Conservation (phyloP, 2,113 vertebrate species). For the Redunca redunca region DNA sequence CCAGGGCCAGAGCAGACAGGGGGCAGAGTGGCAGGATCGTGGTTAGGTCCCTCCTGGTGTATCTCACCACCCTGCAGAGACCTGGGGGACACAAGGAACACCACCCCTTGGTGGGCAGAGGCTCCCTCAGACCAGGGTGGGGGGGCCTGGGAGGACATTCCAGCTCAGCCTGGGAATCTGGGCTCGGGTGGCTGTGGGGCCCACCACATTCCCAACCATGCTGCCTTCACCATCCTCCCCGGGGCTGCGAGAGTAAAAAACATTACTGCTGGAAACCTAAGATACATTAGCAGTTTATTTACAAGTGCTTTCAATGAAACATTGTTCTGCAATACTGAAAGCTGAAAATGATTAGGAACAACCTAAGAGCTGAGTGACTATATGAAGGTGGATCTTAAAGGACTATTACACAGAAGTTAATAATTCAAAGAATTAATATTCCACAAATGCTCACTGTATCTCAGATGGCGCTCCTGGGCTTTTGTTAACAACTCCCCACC, state of each 20-base stretch:
- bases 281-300: background rate
- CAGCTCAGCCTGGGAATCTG: too few relatives aligned
- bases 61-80: background rate
- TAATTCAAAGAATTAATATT: background rate
- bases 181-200: background rate
- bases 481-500: background rate
- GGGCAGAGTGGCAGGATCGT: background rate
- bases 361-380: accelerated
- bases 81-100: background rate
- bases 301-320: background rate
- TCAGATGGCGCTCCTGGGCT: background rate
- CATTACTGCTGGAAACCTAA: background rate
- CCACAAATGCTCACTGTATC: background rate
- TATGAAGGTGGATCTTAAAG: background rate
- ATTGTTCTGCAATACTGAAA: background rate
- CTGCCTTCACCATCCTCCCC: background rate
- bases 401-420: background rate
- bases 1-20: background rate
- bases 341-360: background rate
- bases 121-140: background rate
- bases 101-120: background rate
- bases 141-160: background rate
- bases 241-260: background rate
- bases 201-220: background rate
- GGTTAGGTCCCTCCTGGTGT: background rate